Base-by-base conservation (phyloP, 1,140 invertebrate species). In the Eubasilissa regina region DNA sequence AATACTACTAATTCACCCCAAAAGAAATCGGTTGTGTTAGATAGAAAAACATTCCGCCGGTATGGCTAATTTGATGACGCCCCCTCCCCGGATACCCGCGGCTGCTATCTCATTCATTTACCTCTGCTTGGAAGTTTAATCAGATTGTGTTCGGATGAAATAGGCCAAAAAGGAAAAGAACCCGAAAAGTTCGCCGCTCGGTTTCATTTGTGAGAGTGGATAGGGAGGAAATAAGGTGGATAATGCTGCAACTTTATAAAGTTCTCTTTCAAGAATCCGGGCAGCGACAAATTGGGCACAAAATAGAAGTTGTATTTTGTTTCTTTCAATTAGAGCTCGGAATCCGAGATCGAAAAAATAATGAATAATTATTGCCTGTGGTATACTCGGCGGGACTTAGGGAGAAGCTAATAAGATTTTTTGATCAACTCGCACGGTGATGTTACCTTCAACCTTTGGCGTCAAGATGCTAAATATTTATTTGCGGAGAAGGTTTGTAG, bases 111-210 rank as follows among this genome's bases (percentile, higher is more conserved):
- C 73, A 60, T 75, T 75, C 73, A 60, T 60, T 75, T 75, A 75
- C 73, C 55, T 75, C 73, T 75, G 73, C 53, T 75, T 75, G 56
- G 73, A 58, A 75, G 44, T 60, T 60, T 75, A 75, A 75, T 75
- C 73, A 75, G 73, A 75, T 75, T 75, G 73, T 60, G 73, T 75
- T 75, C 73, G 73, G 55, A 60, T 60, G 73, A 60, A 75, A 56
- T 73, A 73, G 68, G 68, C 73, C 55, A 75, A 75, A 56, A 60
- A 21, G 44, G 17, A 75, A 75, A 75, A 45, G 44, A 60, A 35
- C 73, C 73, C 55, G 15, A 75, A 35, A 75, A 58, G 45, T 56
- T 58, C 43, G n/a, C 73, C 53, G 35, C 15, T 60, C 55, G 53
- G 55, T 58, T 75, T 60, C 73, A 75, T 75, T 60, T 60, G 73